These are phyloP conservation scores for Origma solitaria DNA, from an alignment of 2,113 vertebrate genomes.

Conservation along the genomic window DNA sequence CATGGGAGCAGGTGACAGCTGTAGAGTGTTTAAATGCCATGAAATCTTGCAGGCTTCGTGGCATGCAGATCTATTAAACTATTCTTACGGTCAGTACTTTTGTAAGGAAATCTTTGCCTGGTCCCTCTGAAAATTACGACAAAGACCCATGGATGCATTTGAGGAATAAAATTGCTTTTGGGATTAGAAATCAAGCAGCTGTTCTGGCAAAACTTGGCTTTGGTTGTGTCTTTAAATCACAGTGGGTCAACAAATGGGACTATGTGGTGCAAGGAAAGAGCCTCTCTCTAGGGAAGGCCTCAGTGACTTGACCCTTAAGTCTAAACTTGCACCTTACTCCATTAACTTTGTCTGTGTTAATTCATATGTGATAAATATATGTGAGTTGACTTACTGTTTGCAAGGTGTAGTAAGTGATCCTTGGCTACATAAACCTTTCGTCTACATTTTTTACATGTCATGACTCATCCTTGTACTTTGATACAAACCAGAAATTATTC, in stretches of 20 bases:
- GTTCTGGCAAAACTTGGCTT: neutral
- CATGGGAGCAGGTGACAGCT: neutral
- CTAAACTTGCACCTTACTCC: neutral
- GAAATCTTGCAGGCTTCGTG: neutral
- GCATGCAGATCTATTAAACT: neutral
- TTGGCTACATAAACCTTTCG: neutral
- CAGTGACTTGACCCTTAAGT: neutral
- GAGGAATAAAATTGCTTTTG: neutral
- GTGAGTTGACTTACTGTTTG: neutral
- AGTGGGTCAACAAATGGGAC: neutral
- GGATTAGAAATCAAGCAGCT: neutral
- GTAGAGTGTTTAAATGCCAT: neutral
- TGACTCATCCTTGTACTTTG: rapidly evolving
- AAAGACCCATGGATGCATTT: neutral
- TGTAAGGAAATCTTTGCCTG: neutral
- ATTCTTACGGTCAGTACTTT: neutral
- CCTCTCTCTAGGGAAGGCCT: neutral
- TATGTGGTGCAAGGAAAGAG: neutral
- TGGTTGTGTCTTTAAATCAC: neutral
- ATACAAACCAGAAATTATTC: neutral
- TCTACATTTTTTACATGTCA: neutral
- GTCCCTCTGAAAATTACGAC: neutral
- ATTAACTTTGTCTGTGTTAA: neutral
- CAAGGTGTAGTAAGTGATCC: neutral
- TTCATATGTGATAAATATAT: neutral